These are phyloP conservation scores for Carduelis carduelis DNA, from an alignment of 2,797 vertebrate genomes.

Conservation along the genomic window DNA sequence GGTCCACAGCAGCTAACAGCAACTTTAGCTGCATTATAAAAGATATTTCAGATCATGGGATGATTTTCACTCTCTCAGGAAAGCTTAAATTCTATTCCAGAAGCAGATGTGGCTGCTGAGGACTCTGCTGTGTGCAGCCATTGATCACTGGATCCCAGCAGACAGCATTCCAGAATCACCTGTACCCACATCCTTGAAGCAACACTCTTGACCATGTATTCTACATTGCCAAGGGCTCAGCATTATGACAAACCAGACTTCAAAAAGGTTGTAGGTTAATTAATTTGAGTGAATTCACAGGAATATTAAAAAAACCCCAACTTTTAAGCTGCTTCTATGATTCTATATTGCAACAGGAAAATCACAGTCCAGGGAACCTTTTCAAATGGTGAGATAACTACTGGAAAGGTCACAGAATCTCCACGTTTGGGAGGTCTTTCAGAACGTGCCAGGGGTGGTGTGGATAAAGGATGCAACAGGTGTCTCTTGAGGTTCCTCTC, in stretches of 20 bases:
- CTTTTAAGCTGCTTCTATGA: background rate
- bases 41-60: background rate
- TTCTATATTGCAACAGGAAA: background rate
- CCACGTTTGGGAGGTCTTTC: background rate
- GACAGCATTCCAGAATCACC: background rate
- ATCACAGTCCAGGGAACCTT: background rate
- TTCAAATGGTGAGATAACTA: background rate
- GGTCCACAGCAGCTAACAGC: background rate
- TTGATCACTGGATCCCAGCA: accelerated
- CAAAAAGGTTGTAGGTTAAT: background rate
- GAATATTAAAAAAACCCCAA: background rate
- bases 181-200: background rate
- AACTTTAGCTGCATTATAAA: background rate
- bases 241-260: background rate
- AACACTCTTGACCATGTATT: background rate
- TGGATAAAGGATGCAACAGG: background rate
- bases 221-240: background rate
- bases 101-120: background rate
- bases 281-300: background rate
- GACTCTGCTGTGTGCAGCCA: background rate
- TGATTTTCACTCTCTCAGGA: background rate
- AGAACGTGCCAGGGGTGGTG: background rate
- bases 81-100: background rate
- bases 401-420: background rate
- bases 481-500: background rate